Evolutionary conservation across 2,888 invertebrate species (phyloP).

Genomic region (Orchesella flavescens): DNA sequence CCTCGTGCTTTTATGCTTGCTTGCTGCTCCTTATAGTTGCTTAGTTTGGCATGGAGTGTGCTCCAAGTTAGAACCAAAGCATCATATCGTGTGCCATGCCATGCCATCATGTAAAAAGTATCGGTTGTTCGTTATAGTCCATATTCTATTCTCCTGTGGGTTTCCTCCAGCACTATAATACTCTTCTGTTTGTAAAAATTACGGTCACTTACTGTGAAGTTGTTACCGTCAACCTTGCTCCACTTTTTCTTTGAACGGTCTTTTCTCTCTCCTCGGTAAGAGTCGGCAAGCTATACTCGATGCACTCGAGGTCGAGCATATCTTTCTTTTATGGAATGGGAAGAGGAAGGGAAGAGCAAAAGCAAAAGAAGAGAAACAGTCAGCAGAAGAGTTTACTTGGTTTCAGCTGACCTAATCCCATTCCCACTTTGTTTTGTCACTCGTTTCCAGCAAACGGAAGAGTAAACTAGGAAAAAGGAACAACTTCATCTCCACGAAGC

Average conservation of each 20-base stretch:
- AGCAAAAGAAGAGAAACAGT: neutral
- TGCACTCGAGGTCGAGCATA: slow-evolving; percentile 51
- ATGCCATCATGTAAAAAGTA: neutral
- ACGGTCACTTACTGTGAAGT: slow-evolving; percentile 41
- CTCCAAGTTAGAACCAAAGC: neutral
- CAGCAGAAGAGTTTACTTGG: slow-evolving; percentile 36
- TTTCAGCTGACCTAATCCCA: slow-evolving; percentile 56
- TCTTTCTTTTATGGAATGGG: slow-evolving; percentile 31
- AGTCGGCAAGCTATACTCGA: slow-evolving; percentile 40
- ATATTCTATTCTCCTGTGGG: slow-evolving; percentile 34
- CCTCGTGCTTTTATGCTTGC: slow-evolving; percentile 30
- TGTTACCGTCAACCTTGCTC: slow-evolving; percentile 55
- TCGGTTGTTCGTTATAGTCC: neutral
- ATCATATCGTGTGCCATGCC: neutral
- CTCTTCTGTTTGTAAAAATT: slow-evolving; percentile 39
- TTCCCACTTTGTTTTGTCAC: slow-evolving; percentile 52
- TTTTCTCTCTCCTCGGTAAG: slow-evolving; percentile 49
- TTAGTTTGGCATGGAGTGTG: slow-evolving; percentile 21
- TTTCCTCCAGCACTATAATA: slow-evolving; percentile 45
- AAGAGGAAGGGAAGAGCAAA: slow-evolving; percentile 22
- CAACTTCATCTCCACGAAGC: neutral
- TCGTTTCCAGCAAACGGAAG: slow-evolving; percentile 29
- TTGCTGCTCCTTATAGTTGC: slow-evolving; percentile 24
- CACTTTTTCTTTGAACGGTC: slow-evolving; percentile 32
- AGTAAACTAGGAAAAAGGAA: slow-evolving; percentile 4